phyloP scores from a whole-genome alignment of 2,888 invertebrate genomes.

The Abrostola tripartita region DNA sequence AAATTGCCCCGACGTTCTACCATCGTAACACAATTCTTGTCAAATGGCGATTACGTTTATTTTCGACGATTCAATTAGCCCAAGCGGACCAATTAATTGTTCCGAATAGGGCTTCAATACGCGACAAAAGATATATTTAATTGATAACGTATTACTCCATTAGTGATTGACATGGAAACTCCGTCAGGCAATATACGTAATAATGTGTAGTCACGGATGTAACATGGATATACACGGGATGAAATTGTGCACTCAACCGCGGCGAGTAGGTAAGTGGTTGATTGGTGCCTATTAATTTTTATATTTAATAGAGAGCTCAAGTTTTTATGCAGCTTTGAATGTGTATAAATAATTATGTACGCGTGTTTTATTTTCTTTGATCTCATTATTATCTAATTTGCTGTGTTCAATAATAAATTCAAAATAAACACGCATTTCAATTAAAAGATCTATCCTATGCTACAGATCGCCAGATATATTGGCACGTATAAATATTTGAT shows the following conservation, averaged over 20 bases:
- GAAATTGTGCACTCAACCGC: neutral
- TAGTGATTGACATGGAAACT: constrained; percentile 62
- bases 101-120: constrained; percentile 5
- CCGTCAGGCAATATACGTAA: constrained; percentile 51
- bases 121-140: constrained; percentile 1
- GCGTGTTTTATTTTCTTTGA: no score
- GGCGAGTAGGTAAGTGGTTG: neutral
- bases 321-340: no score
- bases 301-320: neutral
- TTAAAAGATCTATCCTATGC: no score
- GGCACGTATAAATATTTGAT: no score
- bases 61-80: constrained; percentile 22
- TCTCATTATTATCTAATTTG: no score
- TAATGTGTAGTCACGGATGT: constrained; percentile 25
- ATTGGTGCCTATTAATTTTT: constrained; percentile 2
- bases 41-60: no score
- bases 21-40: no score
- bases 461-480: no score
- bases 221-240: constrained; percentile 8
- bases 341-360: no score
- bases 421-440: no score
- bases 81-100: constrained; percentile 6
- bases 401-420: no score
- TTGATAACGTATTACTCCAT: constrained; percentile 44
- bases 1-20: no score